Base-by-base conservation (phyloP, 2,888 invertebrate species). In the Epinotia brunnichana region DNA sequence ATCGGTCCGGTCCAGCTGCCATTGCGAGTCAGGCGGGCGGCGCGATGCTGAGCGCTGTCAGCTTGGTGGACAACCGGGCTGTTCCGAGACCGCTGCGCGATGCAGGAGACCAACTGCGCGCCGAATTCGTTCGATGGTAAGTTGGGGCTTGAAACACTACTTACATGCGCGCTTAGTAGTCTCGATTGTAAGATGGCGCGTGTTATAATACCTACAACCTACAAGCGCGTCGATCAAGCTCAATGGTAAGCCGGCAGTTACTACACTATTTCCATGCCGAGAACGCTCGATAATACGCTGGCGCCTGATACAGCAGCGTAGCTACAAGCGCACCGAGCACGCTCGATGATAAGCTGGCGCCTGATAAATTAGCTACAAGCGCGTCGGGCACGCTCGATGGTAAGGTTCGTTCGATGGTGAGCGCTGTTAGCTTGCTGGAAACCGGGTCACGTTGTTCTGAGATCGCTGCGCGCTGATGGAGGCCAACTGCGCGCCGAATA, bases 81-180 rank as follows among this genome's bases (percentile, higher is more conserved):
- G 29, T 90, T 90, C 75, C 70, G 77, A 24, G 90, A 83, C 24
- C 70, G 71, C 0, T 90, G 90, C 39, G n/a, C n/a, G n/a, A n/a
- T n/a, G n/a, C n/a, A n/a, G n/a, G n/a, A n/a, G n/a, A n/a, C n/a
- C n/a, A n/a, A 89, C 57, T 90, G 90, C 69, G 69, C 66, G 13
- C 68, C 74, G 5, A 75, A 53, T 0, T 74, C 75, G 0, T 59
- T 83, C 0, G 75, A 81, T 72, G 86, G 88, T 87, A 64, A 59
- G 44, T 5, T 44, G 15, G 44, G 5, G 1, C 15, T 15, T n/a
- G n/a, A n/a, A 1, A 1, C 15, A 15, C 5, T 44, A 5, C 44
- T 15, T 44, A 44, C 41, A 13, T 13, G 1, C 41, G 41, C 41
- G 41, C 41, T 3, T 13, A 41, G 41, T 13, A 41, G 0, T 5